Percentiles rank a stretch among this genome's conserved stretches.
phyloP scores from a whole-genome alignment of 2,888 invertebrate genomes.

The Xylota segnis region DNA sequence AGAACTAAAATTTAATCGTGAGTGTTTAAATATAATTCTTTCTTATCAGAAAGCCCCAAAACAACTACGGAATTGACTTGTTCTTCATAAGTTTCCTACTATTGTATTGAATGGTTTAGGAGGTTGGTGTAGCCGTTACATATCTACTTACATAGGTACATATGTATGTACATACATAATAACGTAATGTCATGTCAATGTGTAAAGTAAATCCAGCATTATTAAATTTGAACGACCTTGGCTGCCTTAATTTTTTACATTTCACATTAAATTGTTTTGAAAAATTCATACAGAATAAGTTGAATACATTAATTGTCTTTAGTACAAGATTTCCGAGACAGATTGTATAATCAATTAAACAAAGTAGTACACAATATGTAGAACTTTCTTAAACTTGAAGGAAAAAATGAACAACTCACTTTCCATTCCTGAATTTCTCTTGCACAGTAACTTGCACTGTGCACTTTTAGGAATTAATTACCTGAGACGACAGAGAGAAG shows the following conservation, averaged over 20 bases:
- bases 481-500: conserved; percentile 35
- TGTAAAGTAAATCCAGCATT: too few species aligned
- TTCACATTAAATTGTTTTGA: conserved; percentile 13
- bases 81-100: too few species aligned
- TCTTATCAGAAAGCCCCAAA: too few species aligned
- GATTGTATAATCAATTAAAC: conserved; percentile 47
- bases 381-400: conserved; percentile 41
- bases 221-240: neutral
- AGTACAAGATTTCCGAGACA: conserved; percentile 50
- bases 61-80: too few species aligned
- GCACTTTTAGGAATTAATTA: conserved; percentile 53
- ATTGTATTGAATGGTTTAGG: too few species aligned
- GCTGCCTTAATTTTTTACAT: neutral
- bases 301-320: conserved; percentile 38
- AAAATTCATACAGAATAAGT: conserved; percentile 21
- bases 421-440: neutral
- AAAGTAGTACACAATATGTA: conserved; percentile 29
- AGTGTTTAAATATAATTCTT: too few species aligned
- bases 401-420: conserved; percentile 34
- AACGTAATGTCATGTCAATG: too few species aligned
- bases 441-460: conserved; percentile 32
- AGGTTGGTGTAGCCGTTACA: too few species aligned
- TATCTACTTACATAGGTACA: too few species aligned
- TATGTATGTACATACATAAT: too few species aligned
- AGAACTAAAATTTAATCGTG: too few species aligned